phyloP scores from a whole-genome alignment of 37 sponge, comb jelly and placozoan species.

The Amphimedon queenslandica region DNA sequence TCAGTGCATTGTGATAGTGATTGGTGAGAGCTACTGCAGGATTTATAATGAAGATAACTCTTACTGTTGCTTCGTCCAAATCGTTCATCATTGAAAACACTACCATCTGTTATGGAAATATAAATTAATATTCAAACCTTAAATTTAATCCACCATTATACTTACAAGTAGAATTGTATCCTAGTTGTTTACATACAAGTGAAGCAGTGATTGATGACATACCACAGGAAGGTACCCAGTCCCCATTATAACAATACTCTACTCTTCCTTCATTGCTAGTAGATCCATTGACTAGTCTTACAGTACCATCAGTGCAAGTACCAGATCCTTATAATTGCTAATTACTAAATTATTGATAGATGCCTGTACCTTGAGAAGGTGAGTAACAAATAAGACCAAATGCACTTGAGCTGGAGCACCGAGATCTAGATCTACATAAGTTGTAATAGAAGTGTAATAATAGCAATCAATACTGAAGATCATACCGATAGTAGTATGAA shows the following conservation, averaged over 20 bases:
- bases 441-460: too few relatives aligned
- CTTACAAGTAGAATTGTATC: too few relatives aligned
- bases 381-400: not conserved
- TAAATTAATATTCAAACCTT: not conserved
- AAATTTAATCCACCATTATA: too few relatives aligned
- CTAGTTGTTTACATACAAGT: constrained; percentile 4
- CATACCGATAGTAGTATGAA: not conserved
- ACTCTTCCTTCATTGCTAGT: constrained; percentile 8
- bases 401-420: too few relatives aligned
- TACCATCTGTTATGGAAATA: not conserved
- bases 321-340: too few relatives aligned
- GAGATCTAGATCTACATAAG: too few relatives aligned
- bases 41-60: not conserved
- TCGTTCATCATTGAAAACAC: not conserved
- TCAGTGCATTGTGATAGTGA: not conserved
- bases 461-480: too few relatives aligned
- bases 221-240: not conserved
- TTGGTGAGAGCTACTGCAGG: not conserved
- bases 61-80: not conserved
- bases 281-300: not conserved
- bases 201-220: not conserved
- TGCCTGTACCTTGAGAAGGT: not conserved
- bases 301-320: not conserved
- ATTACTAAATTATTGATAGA: too few relatives aligned
- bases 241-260: constrained; percentile 12